Percentiles rank a stretch among this genome's conserved stretches.
Evolutionary conservation across 1,140 invertebrate genomes (phyloP).

Genomic region (Drosophila burlai): DNA sequence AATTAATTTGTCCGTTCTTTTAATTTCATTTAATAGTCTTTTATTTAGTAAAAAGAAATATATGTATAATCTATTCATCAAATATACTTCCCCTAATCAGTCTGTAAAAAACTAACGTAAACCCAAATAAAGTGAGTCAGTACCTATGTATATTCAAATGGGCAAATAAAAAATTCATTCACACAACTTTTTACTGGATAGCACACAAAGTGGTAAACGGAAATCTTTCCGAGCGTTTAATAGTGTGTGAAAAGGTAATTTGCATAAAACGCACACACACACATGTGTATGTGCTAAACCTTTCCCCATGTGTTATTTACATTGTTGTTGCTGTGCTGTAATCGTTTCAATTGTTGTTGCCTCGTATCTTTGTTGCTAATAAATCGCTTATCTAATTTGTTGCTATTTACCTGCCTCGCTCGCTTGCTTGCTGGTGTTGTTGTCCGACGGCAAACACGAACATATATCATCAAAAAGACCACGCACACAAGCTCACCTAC

Average conservation of each 20-base stretch:
- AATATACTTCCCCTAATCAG: neutral
- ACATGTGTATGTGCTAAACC: neutral
- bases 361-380: slow-evolving; percentile 58
- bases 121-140: slow-evolving; percentile 21
- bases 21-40: neutral
- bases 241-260: slow-evolving; percentile 39
- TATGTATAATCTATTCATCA: too few relatives aligned
- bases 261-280: slow-evolving; percentile 27
- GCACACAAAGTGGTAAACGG: slow-evolving; percentile 17
- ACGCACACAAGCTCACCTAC: slow-evolving; percentile 37
- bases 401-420: slow-evolving; percentile 56
- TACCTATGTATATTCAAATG: slow-evolving; percentile 39
- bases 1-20: neutral
- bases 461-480: slow-evolving; percentile 44
- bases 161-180: slow-evolving; percentile 22
- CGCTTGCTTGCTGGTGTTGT: slow-evolving; percentile 23
- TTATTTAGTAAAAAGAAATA: too few relatives aligned
- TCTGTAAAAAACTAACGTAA: neutral
- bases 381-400: slow-evolving; percentile 78
- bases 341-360: slow-evolving; percentile 29
- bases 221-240: slow-evolving; percentile 35
- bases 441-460: slow-evolving; percentile 49
- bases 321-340: slow-evolving; percentile 45
- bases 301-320: slow-evolving; percentile 8
- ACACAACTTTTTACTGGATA: slow-evolving; percentile 21